Conservation (phyloP, 64 coral and sea anemone species). For the Dendronephthya gigantea region DNA sequence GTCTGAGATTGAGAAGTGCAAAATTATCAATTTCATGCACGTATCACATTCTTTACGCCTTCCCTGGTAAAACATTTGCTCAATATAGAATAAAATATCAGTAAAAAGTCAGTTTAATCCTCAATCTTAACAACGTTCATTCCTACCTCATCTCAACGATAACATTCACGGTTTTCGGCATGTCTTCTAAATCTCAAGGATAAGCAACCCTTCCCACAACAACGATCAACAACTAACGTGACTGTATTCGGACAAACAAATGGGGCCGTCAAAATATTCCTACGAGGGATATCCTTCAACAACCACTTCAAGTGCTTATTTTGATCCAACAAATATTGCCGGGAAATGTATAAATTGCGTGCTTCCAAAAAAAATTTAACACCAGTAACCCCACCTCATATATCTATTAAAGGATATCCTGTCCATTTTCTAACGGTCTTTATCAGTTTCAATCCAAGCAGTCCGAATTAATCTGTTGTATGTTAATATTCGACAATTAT, state of each 20-base stretch:
- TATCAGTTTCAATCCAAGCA: too few species aligned
- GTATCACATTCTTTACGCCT: too few species aligned
- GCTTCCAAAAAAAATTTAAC: not conserved
- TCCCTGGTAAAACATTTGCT: too few species aligned
- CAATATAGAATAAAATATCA: too few species aligned
- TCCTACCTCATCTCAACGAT: not conserved
- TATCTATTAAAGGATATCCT: not conserved
- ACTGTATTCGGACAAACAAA: not conserved
- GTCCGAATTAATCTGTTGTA: too few species aligned
- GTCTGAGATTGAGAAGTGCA: too few species aligned
- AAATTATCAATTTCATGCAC: too few species aligned
- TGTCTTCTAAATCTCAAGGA: not conserved
- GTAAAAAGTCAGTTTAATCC: too few species aligned
- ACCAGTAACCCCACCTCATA: not conserved
- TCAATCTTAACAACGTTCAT: not conserved
- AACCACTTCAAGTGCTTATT: not conserved
- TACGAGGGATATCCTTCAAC: not conserved
- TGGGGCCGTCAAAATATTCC: not conserved
- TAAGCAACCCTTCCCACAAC: not conserved
- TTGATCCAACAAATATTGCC: not conserved
- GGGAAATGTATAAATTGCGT: not conserved
- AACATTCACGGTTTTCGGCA: not conserved
- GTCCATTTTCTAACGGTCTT: too few species aligned
- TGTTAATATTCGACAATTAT: too few species aligned
- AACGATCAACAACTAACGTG: not conserved